Evolutionary conservation across 2,113 vertebrate genomes (phyloP), one percentile per base, ranked within the genome.

Genomic region (Dipodomys stephensi): DNA sequence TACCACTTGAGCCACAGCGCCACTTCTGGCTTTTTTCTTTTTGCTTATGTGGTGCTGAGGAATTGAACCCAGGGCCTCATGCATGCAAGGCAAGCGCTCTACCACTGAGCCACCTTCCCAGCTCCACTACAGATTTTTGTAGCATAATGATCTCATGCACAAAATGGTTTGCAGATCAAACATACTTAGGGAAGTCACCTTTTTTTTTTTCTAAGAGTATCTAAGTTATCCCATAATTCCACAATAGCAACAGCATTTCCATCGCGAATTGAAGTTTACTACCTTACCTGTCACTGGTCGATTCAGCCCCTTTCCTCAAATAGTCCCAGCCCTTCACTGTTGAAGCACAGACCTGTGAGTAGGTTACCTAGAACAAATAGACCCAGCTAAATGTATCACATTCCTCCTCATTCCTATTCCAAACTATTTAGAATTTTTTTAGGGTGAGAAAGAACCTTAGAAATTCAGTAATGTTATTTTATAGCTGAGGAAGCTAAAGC

Each of bases 401-500:
- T 87, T 27, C 53, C 62, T 76, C 62, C 84, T 27, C 39, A 25
- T 81, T 79, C 73, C 62, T 78, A 19, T 53, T 53, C 39, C 60
- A 65, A 87, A 81, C 3, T 72, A 6, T 83, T 76, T 53, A 65
- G 35, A 88, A 78, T 65, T 85, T 4, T 88, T 30, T 68, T 89
- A 86, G 60, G 57, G 35, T 74, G 39, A 72, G 46, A 46, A 72
- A 67, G 53, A 88, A 83, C 73, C 85, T 93, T 92, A 22, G 92
- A 91, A 92, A 88, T 85, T 71, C 71, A 86, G 2, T 83, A 67
- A 82, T 0, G 0, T 73, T 44, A 49, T 92, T 96, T 96, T 86
- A 83, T 80, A 77, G 92, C 71, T 60, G 64, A 88, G 87, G 87
- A 95, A 92, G 57, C 69, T 88, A 49, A 90, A 93, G n/a, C 80